Evolutionary conservation across 37 sponge, comb jelly and placozoan genomes (phyloP).

Genomic region (Petrosia ficiformis): DNA sequence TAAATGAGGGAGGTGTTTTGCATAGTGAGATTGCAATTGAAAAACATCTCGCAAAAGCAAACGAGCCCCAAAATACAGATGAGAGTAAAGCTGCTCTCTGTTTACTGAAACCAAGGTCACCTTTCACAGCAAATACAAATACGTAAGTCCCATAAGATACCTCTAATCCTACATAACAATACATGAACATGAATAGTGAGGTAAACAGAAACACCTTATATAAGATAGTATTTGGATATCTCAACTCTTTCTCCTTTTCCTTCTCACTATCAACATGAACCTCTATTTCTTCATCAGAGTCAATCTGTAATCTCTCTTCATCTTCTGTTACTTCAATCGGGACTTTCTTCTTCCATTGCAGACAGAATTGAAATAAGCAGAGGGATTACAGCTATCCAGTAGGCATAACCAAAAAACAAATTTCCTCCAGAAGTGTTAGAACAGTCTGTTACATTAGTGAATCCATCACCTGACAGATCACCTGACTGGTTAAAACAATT

Average conservation of each 20-base stretch:
- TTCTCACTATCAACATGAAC: not conserved
- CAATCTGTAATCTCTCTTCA: not conserved
- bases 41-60: constrained; percentile 38
- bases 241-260: not conserved
- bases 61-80: constrained; percentile 63
- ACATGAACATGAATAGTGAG: constrained; percentile 23
- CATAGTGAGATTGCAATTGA: constrained; percentile 22
- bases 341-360: not conserved
- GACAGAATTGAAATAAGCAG: constrained; percentile 4
- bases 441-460: not conserved
- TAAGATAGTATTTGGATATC: not conserved
- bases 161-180: constrained; percentile 55
- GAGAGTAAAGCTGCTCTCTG: constrained; percentile 32
- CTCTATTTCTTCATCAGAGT: not conserved
- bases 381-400: not conserved
- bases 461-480: not conserved
- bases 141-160: constrained; percentile 48
- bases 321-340: not conserved
- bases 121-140: constrained; percentile 49
- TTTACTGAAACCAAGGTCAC: constrained; percentile 37
- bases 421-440: not conserved
- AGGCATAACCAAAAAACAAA: not conserved
- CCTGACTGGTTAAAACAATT: not conserved
- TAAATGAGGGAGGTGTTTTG: constrained; percentile 32
- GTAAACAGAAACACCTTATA: constrained; percentile 16